Evolutionary conservation across 2,113 vertebrate species (phyloP), one percentile per base, ranked within the genome.

Genomic region (Hippocampus guttulatus): DNA sequence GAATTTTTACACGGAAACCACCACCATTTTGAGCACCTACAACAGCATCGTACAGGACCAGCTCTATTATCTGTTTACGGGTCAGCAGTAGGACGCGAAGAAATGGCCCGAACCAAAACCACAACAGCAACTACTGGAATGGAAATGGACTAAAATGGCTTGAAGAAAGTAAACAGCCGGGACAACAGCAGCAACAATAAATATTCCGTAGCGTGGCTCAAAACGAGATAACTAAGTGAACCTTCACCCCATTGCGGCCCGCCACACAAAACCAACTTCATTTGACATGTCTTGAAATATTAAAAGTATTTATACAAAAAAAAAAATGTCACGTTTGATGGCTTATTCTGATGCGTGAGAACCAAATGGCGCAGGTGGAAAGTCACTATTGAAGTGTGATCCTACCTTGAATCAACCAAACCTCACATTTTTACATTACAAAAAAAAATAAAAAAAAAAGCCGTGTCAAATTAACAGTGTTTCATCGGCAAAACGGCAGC

Each of bases 41-140:
- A 0, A 49, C 1, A 81, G 79, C 23, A 90, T 93, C 14, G 0
- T 84, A 1, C 69, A 91, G 0, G 92, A 93, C 73, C 92, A 93
- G 84, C 0, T 91, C 8, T 91, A 91, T 74, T 79, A 93, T 75
- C 18, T 81, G 18, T 21, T 92, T 3, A 85, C 88, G 77, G 0
- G 71, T 2, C 64, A 85, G 5, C 8, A 88, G 8, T 89, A 85
- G 72, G 77, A 60, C 20, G 49, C 45, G 68, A 43, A 40, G 33
- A 70, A 43, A 21, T 16, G 23, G 45, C 20, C 11, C 15, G n/a
- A 45, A 14, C 27, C 15, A 43, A 64, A 20, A 45, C 12, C 15
- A 23, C 4, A 49, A 66, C 27, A 5, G 27, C 45, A 7, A 40
- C 10, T 2, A 40, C 45, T 60, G 15, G 10, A 30, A 61, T 16